phyloP scores from a whole-genome alignment of 2,888 invertebrate genomes.

The Dolichopus griseipennis region DNA sequence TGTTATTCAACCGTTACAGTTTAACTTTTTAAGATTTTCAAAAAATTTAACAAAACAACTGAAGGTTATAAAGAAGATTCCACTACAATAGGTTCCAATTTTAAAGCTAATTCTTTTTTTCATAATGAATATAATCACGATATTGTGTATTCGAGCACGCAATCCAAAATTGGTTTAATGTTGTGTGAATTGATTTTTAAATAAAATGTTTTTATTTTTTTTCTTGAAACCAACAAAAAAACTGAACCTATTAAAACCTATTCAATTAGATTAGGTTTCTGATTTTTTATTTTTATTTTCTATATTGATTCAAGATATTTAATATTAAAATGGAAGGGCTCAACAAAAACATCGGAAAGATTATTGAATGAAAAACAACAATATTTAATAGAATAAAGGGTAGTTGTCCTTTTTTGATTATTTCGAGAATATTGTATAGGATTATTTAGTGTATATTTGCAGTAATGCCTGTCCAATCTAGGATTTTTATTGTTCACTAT shows the following conservation, averaged over 20 bases:
- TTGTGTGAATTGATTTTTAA: background rate
- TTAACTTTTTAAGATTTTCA: background rate
- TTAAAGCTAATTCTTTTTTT: no score
- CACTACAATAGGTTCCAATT: no score
- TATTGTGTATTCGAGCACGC: background rate
- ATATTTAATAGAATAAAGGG: background rate
- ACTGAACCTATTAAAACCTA: background rate
- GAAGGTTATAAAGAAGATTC: no score
- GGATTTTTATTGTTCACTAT: no score
- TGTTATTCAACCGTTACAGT: no score
- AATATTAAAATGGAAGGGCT: background rate
- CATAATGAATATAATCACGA: background rate
- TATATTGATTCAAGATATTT: background rate
- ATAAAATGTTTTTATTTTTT: no score
- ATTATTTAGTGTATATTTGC: no score
- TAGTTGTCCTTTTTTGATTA: background rate
- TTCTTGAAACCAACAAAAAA: background rate
- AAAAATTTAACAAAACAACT: background rate
- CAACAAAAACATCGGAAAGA: background rate
- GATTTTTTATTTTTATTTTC: background rate
- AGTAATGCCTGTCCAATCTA: no score
- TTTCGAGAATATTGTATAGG: no score
- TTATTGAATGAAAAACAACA: background rate
- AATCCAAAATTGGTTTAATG: background rate
- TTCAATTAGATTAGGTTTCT: background rate